Base-by-base conservation (phyloP, 2,113 vertebrate genomes). In the Ceyx melanurus region DNA sequence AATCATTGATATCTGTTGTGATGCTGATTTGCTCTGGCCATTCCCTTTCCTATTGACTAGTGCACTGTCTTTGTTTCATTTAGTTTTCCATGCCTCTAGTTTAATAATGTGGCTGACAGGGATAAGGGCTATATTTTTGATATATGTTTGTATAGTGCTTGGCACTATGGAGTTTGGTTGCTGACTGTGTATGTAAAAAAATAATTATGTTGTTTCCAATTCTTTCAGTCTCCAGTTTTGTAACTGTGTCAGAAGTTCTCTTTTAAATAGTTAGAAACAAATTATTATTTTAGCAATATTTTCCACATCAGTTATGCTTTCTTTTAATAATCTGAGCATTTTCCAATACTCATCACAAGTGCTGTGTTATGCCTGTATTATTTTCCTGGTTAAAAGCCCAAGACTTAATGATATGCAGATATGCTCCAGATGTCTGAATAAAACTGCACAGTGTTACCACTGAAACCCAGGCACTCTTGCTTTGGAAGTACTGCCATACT, bases 271-370 rank as follows among this genome's bases (percentile, higher is more conserved):
- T 45, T 75, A 88, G 76, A 67, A 80, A 21, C 21, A 86, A 88
- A 78, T 76, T 42, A 57, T 74, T 72, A 21, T 73, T 88, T 90
- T 68, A 88, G 68, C 58, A 92, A 48, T 54, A 66, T 90, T 96
- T 94, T 93, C 72, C 22, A 6, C 53, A 65, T 68, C 53, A 54
- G 23, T 60, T 88, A 64, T 50, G 40, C 68, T 81, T 90, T 88
- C 20, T 76, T 82, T 75, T 79, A 84, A 89, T 76, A 83, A 71
- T 53, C 46, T 51, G 42, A 64, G 56, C 8, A 8, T 90, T 93
- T 92, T 62, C 74, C 70, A 84, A 15, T 72, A 37, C 37, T 71
- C 19, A 45, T 94, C 50, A 31, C 35, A 74, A 68, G 26, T 9
- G 48, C 45, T 40, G 26, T 46, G 11, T 60, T 46, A 31, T 15